Evolutionary conservation across 1,140 invertebrate genomes (phyloP), one percentile per base, ranked within the genome.

Genomic region (Drosophila ogumai): DNA sequence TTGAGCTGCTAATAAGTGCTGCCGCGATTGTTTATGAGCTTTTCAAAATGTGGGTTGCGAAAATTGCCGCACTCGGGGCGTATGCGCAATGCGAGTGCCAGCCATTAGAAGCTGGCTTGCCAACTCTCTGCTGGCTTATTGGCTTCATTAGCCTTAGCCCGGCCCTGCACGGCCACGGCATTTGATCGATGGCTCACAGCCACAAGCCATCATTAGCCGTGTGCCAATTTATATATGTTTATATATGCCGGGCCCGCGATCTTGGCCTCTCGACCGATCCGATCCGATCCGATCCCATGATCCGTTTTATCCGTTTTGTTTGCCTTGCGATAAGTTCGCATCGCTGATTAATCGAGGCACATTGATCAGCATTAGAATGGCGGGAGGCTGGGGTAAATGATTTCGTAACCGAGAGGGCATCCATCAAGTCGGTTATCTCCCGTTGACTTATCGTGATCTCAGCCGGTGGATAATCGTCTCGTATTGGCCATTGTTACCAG

Each of bases 1-100:
- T 79, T 87, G 79, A 79, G 82, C 77, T 81, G 82, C 68, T 69
- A 86, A 81, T 85, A 86, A 81, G 73, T 86, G 82, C 81, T 54
- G 50, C 17, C 10, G n/a, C 75, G 58, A 80, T 81, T 82, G 84
- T 67, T 77, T 88, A 79, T 87, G 82, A 82, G 82, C 78, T 65
- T 77, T 55, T 54, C 50, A 54, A 59, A 77, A 80, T 87, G 76
- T 90, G 80, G 84, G 80, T 69, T 87, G 69, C 67, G 73, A 59
- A 77, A 80, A 84, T 65, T 79, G 12, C 31, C 8, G 54, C 34
- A 10, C 68, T 59, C 67, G 67, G 69, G 69, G 52, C 69, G 69
- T 72, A 73, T 73, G 68, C 69, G 67, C 69, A 59, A 73, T 59
- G 36, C 12, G 28, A 55, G 25, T 58, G 68, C n/a, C 8, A 34